These are phyloP conservation scores for Agrotis ipsilon DNA, from an alignment of 2,888 invertebrate species.

Conservation along the genomic window DNA sequence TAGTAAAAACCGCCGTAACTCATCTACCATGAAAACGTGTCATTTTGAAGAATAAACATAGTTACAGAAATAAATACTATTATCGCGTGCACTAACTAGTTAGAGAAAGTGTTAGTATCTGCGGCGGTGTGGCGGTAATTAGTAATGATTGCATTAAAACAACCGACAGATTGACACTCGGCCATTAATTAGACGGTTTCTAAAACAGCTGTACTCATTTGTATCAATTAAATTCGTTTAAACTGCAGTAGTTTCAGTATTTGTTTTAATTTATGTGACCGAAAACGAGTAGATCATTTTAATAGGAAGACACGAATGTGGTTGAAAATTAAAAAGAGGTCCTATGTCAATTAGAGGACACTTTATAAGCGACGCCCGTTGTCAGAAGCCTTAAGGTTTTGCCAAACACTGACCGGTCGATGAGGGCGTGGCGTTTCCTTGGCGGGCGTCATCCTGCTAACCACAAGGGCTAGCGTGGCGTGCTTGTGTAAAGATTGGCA, in stretches of 20 bases:
- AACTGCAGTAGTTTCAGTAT: background rate
- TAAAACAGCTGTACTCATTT: slow-evolving; percentile 34
- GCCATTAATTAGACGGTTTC: slow-evolving; percentile 48
- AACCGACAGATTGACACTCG: slow-evolving; percentile 39
- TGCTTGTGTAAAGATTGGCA: too few relatives aligned
- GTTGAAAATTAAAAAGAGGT: too few relatives aligned
- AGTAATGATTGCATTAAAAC: slow-evolving; percentile 39
- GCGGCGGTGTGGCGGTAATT: slow-evolving; percentile 15
- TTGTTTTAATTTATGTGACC: background rate
- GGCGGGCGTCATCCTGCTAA: too few relatives aligned
- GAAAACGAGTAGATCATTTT: background rate
- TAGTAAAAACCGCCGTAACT: background rate
- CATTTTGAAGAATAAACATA: background rate
- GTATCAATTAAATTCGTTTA: slow-evolving; percentile 20
- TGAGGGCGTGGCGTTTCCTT: too few relatives aligned
- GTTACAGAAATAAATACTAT: background rate
- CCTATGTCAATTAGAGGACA: too few relatives aligned
- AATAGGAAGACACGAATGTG: too few relatives aligned
- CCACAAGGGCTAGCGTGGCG: too few relatives aligned
- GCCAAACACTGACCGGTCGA: too few relatives aligned
- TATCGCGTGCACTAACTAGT: slow-evolving; percentile 6
- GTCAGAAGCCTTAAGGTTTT: too few relatives aligned
- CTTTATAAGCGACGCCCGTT: too few relatives aligned
- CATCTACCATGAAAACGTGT: slow-evolving; percentile 2
- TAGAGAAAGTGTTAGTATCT: slow-evolving; percentile 38